phyloP scores from a whole-genome alignment of 2,113 vertebrate genomes.

The Syngnathus typhle region DNA sequence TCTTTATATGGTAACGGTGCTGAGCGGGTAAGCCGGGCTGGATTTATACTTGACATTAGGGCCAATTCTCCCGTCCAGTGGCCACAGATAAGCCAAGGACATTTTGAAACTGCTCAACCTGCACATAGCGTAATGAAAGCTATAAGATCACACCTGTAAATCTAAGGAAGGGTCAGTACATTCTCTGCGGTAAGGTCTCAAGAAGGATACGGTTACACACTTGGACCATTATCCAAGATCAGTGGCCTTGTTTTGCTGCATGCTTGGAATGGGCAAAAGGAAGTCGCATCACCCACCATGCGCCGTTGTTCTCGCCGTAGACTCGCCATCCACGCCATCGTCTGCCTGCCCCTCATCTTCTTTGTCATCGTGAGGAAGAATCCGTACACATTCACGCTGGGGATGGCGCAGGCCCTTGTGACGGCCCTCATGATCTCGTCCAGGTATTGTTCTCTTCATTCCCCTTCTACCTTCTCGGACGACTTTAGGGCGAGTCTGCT shows the following conservation, averaged over 20 bases:
- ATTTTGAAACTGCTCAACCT: slow-evolving; percentile 67
- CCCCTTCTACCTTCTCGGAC: no score
- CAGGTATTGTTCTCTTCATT: slow-evolving; percentile 21
- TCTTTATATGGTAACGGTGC: slow-evolving; percentile 95
- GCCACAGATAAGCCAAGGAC: slow-evolving; percentile 68
- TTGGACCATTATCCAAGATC: not conserved
- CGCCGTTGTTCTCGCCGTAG: slow-evolving; percentile 55
- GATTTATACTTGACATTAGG: slow-evolving; percentile 61
- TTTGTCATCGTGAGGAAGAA: slow-evolving; percentile 90
- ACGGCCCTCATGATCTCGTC: slow-evolving; percentile 73
- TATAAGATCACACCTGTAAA: slow-evolving; percentile 53
- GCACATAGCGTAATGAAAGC: slow-evolving; percentile 62
- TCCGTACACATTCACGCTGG: slow-evolving; percentile 84
- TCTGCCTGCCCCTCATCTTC: slow-evolving; percentile 88
- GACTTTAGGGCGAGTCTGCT: no score
- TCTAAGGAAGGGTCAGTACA: slow-evolving; percentile 40
- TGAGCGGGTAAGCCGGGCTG: slow-evolving; percentile 82
- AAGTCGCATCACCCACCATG: not conserved
- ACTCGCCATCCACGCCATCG: slow-evolving; percentile 82
- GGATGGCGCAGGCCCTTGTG: slow-evolving; percentile 93
- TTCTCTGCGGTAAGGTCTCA: slow-evolving; percentile 24
- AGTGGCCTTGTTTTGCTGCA: slow-evolving; percentile 2
- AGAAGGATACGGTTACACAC: not conserved
- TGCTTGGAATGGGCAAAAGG: not conserved
- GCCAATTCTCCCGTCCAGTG: slow-evolving; percentile 29